Evolutionary conservation across 2,797 vertebrate species (phyloP), one percentile per base, ranked within the genome.

Genomic region (Malurus leucopterus): DNA sequence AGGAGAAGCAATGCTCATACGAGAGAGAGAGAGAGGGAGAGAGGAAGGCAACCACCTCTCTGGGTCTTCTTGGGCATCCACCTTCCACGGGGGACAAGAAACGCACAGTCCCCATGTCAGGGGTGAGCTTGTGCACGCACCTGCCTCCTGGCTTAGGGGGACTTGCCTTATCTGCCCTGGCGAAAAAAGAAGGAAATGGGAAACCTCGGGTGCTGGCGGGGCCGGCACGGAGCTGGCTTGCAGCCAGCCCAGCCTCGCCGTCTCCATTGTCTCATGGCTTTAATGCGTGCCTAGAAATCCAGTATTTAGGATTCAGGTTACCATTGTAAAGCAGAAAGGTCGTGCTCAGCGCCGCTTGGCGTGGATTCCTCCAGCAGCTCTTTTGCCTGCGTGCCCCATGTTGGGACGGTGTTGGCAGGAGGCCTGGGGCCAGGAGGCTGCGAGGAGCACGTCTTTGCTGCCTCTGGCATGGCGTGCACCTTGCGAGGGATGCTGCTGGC

Each of bases 251-350:
- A 86, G 91, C 91, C 87, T 94, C 5, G 59, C 86, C 8, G 29
- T 93, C 94, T 92, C 92, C 92, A 94, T 95, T 95, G 91, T 94
- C 93, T 93, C 93, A 94, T 96, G 91, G 88, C 91, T 92, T 89
- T 89, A 95, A 93, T 85, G 93, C 81, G 0, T 95, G 95, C 95
- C 92, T 92, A 86, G 91, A 95, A 96, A 96, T 96, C 95, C 93
- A 92, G 95, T 95, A 94, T 94, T 96, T 96, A 92, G 94, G 95
- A 96, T 95, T 96, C 95, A 94, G 92, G 93, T 95, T 94, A 93
- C 87, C 46, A 55, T 55, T 93, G 91, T 93, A 93, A 91, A 93
- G 91, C 85, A 82, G 92, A 92, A 91, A 84, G 92, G 89, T 95
- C 71, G 74, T 92, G 91, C 92, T 95, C 90, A 84, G 89, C 2